Conservation (phyloP, 2,113 vertebrate species). For the Apteryx mantelli region DNA sequence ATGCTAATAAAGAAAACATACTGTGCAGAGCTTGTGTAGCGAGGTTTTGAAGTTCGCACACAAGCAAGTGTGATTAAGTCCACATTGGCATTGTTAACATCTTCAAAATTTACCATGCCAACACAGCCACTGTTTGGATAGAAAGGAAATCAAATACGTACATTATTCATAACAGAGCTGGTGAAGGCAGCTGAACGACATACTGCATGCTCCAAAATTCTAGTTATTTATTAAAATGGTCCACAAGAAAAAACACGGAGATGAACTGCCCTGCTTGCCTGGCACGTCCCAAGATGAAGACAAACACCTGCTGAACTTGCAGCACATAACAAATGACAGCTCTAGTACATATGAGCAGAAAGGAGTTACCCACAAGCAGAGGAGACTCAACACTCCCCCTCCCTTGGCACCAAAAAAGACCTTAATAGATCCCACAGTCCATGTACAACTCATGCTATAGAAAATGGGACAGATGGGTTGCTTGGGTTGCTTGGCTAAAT, state of each 20-base stretch:
- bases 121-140: slow-evolving; percentile 69
- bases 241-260: background rate
- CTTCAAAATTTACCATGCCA: slow-evolving; percentile 74
- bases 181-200: background rate
- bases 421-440: background rate
- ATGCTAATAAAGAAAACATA: slow-evolving; percentile 20
- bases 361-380: background rate
- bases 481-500: background rate
- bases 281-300: slow-evolving; percentile 3
- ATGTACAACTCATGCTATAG: background rate
- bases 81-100: slow-evolving; percentile 65
- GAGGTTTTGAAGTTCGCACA: slow-evolving; percentile 46
- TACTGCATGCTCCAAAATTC: slow-evolving; percentile 3
- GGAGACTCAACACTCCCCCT: background rate
- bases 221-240: slow-evolving; percentile 48
- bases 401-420: background rate
- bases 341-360: background rate
- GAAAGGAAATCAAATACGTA: background rate
- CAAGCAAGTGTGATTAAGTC: slow-evolving; percentile 62
- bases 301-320: slow-evolving; percentile 10
- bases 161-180: slow-evolving; percentile 54
- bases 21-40: slow-evolving; percentile 43
- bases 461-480: background rate
- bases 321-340: background rate
- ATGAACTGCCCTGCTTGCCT: background rate